Evolutionary conservation across 2,113 vertebrate genomes (phyloP), one percentile per base, ranked within the genome.

Genomic region (Rhegmatorhina hoffmannsi): DNA sequence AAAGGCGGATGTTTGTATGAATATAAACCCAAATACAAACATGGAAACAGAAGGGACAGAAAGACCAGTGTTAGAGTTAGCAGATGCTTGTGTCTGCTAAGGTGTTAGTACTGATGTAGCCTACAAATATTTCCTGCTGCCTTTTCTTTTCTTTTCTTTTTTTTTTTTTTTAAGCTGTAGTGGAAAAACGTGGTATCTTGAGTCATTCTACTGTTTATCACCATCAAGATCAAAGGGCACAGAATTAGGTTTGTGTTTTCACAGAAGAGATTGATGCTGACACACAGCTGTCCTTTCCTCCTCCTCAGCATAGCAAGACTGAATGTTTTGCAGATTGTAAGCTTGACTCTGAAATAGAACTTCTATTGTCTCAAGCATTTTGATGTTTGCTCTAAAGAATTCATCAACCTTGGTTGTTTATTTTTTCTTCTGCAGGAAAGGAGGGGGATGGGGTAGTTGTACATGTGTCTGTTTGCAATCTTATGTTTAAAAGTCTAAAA

Each of bases 381-480:
- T 78, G 36, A 46, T 91, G 79, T 86, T 88, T 93, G 89, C 92
- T 96, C 84, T 90, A 90, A 97, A 97, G 91, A 85, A 91, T 97
- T 95, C 55, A 87, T 94, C 86, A 91, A 87, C 52, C 89, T 96
- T 94, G 1, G 0, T 11, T 97, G 94, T 97, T 98, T 97, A 87
- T 97, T 97, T 97, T 97, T 96, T 29, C 53, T 97, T 93, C 73
- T 92, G 74, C 53, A 89, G 62, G 69, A 84, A 94, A 82, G 38
- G 7, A 68, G 52, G 26, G 29, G 38, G 43, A 9, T 46, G 31
- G 34, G 40, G 75, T 84, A 59, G 31, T 67, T 23, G 46, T 66
- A 70, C 53, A 50, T 92, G 84, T 95, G 97, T 97, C 96, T 97
- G 96, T 94, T 98, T 96, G 84, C 89, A 97, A 95, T 96, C 81